A percentile compares a stretch with the other conserved stretches of the same genome.
phyloP scores from a whole-genome alignment of 2,888 invertebrate species.

The Ariolimax columbianus region DNA sequence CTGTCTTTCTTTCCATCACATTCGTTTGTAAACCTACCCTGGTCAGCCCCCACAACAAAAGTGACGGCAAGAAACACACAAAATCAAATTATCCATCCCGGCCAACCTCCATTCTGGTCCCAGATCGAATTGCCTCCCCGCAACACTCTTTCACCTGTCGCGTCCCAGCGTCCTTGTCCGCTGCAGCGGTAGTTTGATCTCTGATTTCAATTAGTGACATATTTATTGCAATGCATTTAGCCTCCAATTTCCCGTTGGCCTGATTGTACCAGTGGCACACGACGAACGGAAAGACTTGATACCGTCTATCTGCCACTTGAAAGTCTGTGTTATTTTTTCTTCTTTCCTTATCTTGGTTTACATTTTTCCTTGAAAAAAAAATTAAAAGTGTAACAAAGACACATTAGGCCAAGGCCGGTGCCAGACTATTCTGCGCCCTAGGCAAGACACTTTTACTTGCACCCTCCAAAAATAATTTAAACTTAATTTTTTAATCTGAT shows the following conservation, averaged over 20 bases:
- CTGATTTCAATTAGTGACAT: not conserved
- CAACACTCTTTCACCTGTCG: not conserved
- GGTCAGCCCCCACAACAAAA: not conserved
- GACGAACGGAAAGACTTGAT: too few species aligned
- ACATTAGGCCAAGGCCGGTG: too few species aligned
- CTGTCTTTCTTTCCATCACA: not conserved
- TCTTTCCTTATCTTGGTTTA: too few species aligned
- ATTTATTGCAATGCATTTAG: conserved; percentile 32
- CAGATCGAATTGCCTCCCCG: not conserved
- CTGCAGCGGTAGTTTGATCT: not conserved
- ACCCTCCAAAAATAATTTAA: too few species aligned
- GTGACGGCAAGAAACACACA: not conserved
- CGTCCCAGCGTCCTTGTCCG: not conserved
- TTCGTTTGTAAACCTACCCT: not conserved
- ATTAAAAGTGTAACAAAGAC: too few species aligned
- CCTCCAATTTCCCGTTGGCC: conserved; percentile 23
- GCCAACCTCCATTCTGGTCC: not conserved
- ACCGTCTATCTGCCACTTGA: not conserved
- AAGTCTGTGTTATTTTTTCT: too few species aligned
- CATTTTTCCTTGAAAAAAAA: too few species aligned
- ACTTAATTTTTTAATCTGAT: too few species aligned
- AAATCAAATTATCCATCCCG: conserved; percentile 9
- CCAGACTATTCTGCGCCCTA: too few species aligned
- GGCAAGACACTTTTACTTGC: too few species aligned
- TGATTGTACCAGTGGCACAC: not conserved